Evolutionary conservation across 2,113 vertebrate genomes (phyloP), one percentile per base, ranked within the genome.

Genomic region (Penelope pileata): DNA sequence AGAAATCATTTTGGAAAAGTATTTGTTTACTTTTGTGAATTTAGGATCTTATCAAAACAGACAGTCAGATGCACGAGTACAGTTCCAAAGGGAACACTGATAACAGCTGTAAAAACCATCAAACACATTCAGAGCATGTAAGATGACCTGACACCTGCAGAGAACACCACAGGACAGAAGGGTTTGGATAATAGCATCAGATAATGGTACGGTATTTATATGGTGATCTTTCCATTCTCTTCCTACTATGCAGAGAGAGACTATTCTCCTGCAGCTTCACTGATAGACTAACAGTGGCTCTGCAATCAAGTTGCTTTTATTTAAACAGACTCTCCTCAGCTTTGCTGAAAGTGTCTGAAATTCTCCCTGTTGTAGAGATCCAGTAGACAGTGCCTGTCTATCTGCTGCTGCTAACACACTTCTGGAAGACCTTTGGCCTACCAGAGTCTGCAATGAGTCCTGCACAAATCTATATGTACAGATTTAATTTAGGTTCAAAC

Each of bases 291-390:
- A 68, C 47, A 68, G 54, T 77, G 29, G n/a, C 45, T 83, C 72
- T 92, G 90, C 90, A 91, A 92, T 88, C 95, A 94, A 94, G 53
- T 27, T 91, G 53, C 67, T 88, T 86, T 85, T 86, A 74, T 95
- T 96, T 86, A 95, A 94, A 80, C 80, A 88, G 69, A 69, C 1
- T 86, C 18, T 68, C 10, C 6, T 76, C 45, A 72, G 29, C 22
- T 86, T 92, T 76, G 45, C 64, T 87, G 64, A 86, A 73, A 15
- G 6, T 83, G 43, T 30, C 72, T 85, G 70, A 94, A 75, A 90
- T 85, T 95, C 68, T 72, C 4, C 9, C 16, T 58, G 56, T n/a
- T 68, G 8, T 54, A 78, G n/a, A 66, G 30, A 58, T 21, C 6
- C 21, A 38, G 62, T 34, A n/a, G n/a, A 53, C 18, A 67, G 74